These are phyloP conservation scores for Melanogrammus aeglefinus DNA, from an alignment of 2,797 vertebrate species.

Conservation along the genomic window DNA sequence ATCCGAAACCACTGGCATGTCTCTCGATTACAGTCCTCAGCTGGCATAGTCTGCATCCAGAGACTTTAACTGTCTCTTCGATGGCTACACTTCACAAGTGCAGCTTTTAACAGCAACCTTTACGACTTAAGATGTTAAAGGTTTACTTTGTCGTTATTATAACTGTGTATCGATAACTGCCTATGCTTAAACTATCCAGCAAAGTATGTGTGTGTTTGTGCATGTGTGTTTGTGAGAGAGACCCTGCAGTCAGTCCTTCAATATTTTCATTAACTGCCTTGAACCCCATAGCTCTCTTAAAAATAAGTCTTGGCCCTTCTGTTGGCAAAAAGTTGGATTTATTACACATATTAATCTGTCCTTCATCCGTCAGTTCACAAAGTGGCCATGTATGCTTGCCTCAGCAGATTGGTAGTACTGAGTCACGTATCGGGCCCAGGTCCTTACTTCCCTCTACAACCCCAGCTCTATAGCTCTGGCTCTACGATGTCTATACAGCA, in stretches of 20 bases:
- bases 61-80: not conserved
- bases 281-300: not conserved
- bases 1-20: too few species aligned
- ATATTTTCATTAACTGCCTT: not conserved
- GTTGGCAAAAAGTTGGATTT: not conserved
- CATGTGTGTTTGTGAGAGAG: not conserved
- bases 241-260: not conserved
- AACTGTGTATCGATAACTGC: too few species aligned
- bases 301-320: not conserved
- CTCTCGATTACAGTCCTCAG: not conserved
- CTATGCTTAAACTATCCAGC: not conserved
- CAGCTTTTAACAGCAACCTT: too few species aligned
- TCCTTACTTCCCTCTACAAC: not conserved
- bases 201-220: not conserved
- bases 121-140: too few species aligned
- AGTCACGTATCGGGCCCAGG: slow-evolving; percentile 33
- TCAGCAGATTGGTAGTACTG: slow-evolving; percentile 49
- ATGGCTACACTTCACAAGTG: too few species aligned
- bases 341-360: slow-evolving; percentile 41
- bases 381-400: slow-evolving; percentile 28
- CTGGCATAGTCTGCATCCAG: not conserved
- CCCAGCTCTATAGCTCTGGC: too few species aligned
- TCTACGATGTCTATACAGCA: not conserved
- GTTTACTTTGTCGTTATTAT: too few species aligned
- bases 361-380: slow-evolving; percentile 21